Base-by-base conservation (phyloP, 2,888 invertebrate species). In the Thyatira batis region DNA sequence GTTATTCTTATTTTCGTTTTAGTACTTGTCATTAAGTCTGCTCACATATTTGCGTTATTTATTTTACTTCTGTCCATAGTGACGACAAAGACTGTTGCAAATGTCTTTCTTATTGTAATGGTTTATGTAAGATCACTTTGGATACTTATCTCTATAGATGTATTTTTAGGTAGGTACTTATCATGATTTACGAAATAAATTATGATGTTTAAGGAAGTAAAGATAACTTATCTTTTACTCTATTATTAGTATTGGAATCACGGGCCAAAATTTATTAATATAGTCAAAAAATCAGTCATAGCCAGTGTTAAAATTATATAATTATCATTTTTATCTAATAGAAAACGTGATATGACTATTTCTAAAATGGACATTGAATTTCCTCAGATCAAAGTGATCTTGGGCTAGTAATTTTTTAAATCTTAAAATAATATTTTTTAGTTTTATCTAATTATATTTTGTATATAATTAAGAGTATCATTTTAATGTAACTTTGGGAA, bases 261-360 rank as follows among this genome's bases (percentile, higher is more conserved):
- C 74, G 86, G 90, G 90, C 91, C 91, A 91, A 90, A 91, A 84
- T 88, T 87, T 79, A 39, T 84, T 71, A 80, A 77, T 75, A 68
- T 90, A 91, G 90, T 91, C 90, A 90, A 79, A 39, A n/a, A 83
- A 82, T 83, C 82, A 87, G 85, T 87, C 81, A 81, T 71, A 73
- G 76, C 75, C 82, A 84, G 80, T 82, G 79, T 80, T 60, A 64
- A 60, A 50, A 59, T 67, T 68, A 57, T 63, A 58, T 63, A 69
- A 60, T 55, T 64, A 63, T 62, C 55, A 61, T 58, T 76, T 69
- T 66, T 49, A 49, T 49, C 48, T 49, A 52, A 50, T 43, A 58
- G 45, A 52, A 52, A 50, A 53, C 53, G 63, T 58, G 68, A 65
- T 60, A 67, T 67, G 61, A 61, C 65, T 69, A 64, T 57, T 63